These are phyloP conservation scores for Lutraria rhynchaena DNA, from an alignment of 1,140 invertebrate species.

Conservation along the genomic window DNA sequence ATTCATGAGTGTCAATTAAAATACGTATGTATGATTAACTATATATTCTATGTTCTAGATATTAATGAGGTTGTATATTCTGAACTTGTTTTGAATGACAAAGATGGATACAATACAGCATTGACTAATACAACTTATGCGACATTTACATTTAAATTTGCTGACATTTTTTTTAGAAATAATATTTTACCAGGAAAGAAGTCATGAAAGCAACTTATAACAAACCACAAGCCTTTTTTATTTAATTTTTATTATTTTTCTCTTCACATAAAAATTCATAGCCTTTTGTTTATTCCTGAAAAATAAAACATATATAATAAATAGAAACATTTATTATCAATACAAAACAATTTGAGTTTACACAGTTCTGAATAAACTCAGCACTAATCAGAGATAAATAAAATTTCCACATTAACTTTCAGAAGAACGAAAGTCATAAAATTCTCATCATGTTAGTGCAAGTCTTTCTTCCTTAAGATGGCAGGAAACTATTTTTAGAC, in stretches of 20 bases:
- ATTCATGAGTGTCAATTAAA: too few species aligned
- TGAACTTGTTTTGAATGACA: too few species aligned
- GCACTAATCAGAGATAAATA: conserved; percentile 3
- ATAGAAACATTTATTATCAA: background rate
- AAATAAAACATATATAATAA: background rate
- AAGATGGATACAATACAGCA: too few species aligned
- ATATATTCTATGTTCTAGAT: too few species aligned
- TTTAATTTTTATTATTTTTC: conserved; percentile 24
- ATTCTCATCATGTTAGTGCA: conserved; percentile 12
- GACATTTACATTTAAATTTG: too few species aligned
- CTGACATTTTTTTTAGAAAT: too few species aligned
- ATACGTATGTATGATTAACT: too few species aligned
- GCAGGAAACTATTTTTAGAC: background rate
- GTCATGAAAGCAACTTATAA: too few species aligned
- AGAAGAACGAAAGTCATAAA: conserved; percentile 59
- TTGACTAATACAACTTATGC: too few species aligned
- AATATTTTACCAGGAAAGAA: too few species aligned
- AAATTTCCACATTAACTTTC: conserved; percentile 35
- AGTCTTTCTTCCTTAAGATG: background rate
- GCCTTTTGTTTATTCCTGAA: conserved; percentile 48
- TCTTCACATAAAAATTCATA: conserved; percentile 22
- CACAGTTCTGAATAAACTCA: background rate
- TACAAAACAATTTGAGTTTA: background rate
- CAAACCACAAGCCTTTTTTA: background rate
- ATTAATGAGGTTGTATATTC: too few species aligned